These are phyloP conservation scores for Mycogona germanica DNA, from an alignment of 2,888 invertebrate genomes.

Conservation along the genomic window DNA sequence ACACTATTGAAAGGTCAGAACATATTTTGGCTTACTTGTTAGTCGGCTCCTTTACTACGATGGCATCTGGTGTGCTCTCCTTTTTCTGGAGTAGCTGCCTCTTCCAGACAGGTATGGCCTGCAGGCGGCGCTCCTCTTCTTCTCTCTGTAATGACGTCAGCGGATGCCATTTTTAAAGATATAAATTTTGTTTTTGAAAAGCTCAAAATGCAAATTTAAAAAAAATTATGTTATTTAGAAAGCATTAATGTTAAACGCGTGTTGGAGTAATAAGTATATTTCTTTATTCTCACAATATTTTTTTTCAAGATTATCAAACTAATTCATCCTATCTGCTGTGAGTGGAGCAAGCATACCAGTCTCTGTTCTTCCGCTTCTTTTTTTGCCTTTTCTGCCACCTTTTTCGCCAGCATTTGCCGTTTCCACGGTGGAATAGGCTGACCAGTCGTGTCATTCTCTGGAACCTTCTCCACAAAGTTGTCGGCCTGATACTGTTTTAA, in stretches of 20 bases:
- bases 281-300: too few species aligned
- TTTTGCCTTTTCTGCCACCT: slow-evolving; percentile 84
- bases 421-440: slow-evolving; percentile 90
- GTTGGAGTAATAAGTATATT: too few species aligned
- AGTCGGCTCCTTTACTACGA: not conserved
- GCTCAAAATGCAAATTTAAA: too few species aligned
- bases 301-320: too few species aligned
- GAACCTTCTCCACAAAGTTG: slow-evolving; percentile 81
- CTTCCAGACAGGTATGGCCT: slow-evolving; percentile 89
- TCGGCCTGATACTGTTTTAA: slow-evolving; percentile 70
- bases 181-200: too few species aligned
- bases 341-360: slow-evolving; percentile 35
- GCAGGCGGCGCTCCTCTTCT: slow-evolving; percentile 39
- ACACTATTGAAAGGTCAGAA: too few species aligned
- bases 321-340: too few species aligned
- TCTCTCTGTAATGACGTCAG: slow-evolving; percentile 24
- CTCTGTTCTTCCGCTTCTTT: slow-evolving; percentile 80
- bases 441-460: slow-evolving; percentile 76
- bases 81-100: slow-evolving; percentile 55
- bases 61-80: too few species aligned
- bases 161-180: too few species aligned
- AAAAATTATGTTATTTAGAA: too few species aligned
- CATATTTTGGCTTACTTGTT: slow-evolving; percentile 5
- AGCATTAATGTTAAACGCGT: too few species aligned
- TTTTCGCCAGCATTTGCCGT: slow-evolving; percentile 85